phyloP scores from a whole-genome alignment of 2,888 invertebrate species.

The Physocephala rufipes region DNA sequence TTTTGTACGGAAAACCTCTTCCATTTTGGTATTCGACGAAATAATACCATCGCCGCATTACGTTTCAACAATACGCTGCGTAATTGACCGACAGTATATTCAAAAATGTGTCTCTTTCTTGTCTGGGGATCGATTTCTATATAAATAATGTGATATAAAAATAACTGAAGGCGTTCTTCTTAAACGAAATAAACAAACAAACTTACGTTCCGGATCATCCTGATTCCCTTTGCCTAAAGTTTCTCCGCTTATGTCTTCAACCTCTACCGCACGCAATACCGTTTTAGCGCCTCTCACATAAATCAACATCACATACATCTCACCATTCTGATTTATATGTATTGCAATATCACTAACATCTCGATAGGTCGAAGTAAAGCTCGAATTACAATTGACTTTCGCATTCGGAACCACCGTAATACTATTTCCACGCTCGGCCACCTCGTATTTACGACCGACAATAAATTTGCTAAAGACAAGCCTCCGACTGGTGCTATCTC shows the following conservation, averaged over 20 bases:
- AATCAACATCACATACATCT: constrained; percentile 52
- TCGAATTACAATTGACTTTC: constrained; percentile 58
- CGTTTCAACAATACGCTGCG: constrained; percentile 54
- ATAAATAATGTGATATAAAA: neutral
- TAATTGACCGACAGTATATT: constrained; percentile 50
- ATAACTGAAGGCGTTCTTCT: neutral
- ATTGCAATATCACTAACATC: constrained; percentile 50
- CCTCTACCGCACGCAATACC: constrained; percentile 55
- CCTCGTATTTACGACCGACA: constrained; percentile 51
- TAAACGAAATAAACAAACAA: neutral
- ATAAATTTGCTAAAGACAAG: constrained; percentile 52
- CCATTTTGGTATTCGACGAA: constrained; percentile 47
- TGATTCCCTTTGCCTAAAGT: constrained; percentile 30
- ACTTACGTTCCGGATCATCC: constrained; percentile 24
- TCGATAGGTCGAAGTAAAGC: constrained; percentile 48
- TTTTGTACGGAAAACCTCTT: constrained; percentile 37
- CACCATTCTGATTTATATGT: constrained; percentile 50
- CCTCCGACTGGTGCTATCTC: constrained; percentile 50
- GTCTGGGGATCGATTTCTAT: constrained; percentile 51
- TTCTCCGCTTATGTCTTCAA: constrained; percentile 51
- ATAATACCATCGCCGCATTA: constrained; percentile 48
- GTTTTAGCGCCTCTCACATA: constrained; percentile 46
- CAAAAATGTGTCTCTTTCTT: constrained; percentile 56
- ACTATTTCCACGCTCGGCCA: constrained; percentile 51
- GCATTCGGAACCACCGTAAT: constrained; percentile 54